phyloP scores from a whole-genome alignment of 2,888 invertebrate genomes.

The Drosophila barbarae region DNA sequence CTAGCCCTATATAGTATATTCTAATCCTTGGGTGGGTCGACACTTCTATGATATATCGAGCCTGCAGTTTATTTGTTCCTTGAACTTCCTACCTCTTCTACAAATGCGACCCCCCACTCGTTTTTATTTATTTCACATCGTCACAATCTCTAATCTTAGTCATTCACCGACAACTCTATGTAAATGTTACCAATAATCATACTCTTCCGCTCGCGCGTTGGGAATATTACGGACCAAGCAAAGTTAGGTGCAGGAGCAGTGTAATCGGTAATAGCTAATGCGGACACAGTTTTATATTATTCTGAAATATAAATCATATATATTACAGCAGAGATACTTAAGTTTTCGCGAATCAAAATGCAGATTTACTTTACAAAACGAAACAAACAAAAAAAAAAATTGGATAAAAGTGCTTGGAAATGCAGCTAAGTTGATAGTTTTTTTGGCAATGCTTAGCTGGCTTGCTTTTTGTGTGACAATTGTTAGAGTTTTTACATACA shows the following conservation, averaged over 20 bases:
- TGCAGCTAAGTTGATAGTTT: conserved; percentile 55
- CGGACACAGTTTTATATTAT: conserved; percentile 23
- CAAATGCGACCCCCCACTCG: conserved; percentile 7
- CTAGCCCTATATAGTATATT: conserved; percentile 17
- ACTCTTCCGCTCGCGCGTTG: conserved; percentile 60
- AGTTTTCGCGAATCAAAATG: conserved; percentile 42
- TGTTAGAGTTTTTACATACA: conserved; percentile 61
- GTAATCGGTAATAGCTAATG: conserved; percentile 24
- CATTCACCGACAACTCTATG: conserved; percentile 11
- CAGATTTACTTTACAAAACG: conserved; percentile 53
- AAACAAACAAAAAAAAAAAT: too few relatives aligned
- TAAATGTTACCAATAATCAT: conserved; percentile 40
- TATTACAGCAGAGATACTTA: conserved; percentile 44
- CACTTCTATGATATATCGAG: neutral
- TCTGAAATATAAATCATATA: conserved; percentile 32
- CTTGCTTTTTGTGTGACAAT: conserved; percentile 66
- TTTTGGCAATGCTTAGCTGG: conserved; percentile 42
- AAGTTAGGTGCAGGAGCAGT: conserved; percentile 51
- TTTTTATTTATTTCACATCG: conserved; percentile 58
- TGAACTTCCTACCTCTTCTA: conserved; percentile 2
- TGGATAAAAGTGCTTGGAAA: conserved; percentile 62
- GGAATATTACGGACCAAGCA: conserved; percentile 64
- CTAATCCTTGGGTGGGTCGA: conserved; percentile 2
- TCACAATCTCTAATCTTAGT: conserved; percentile 27
- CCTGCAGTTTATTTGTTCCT: neutral